Evolutionary conservation across 2,797 vertebrate species (phyloP).

Genomic region (Poliocrania exsul): DNA sequence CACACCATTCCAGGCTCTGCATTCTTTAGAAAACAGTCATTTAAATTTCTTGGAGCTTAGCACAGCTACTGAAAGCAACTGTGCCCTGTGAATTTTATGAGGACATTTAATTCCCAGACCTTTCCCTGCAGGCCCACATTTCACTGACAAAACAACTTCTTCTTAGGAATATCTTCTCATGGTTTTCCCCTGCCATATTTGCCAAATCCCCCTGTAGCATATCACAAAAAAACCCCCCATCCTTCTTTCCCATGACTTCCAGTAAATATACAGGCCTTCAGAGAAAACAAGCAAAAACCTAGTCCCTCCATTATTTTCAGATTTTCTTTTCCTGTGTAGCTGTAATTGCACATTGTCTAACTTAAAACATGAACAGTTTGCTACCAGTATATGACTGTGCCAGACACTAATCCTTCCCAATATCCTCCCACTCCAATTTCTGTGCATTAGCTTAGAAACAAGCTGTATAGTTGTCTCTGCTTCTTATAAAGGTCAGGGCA

Average conservation of each 20-base stretch:
- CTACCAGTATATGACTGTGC: background rate
- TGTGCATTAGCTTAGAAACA: background rate
- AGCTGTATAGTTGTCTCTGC: background rate
- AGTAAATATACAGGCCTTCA: background rate
- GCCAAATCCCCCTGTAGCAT: background rate
- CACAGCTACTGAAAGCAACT: background rate
- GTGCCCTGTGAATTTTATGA: background rate
- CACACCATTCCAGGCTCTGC: background rate
- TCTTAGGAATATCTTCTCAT: background rate
- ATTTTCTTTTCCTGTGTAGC: background rate
- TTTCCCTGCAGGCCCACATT: background rate
- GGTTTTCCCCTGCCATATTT: background rate
- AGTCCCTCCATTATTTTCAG: background rate
- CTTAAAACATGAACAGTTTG: background rate
- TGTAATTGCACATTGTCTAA: background rate
- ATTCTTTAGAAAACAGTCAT: background rate
- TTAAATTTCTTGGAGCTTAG: slow-evolving; percentile 35
- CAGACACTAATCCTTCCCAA: background rate
- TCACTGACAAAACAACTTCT: background rate
- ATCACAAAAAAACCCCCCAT: background rate
- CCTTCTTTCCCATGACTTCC: background rate
- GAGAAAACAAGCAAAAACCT: background rate
- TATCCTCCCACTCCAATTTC: background rate
- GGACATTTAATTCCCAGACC: background rate
- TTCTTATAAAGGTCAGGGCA: background rate